Conservation (phyloP, 37 sponge, comb jelly and placozoan genomes). For the Chondrosia reniformis region DNA sequence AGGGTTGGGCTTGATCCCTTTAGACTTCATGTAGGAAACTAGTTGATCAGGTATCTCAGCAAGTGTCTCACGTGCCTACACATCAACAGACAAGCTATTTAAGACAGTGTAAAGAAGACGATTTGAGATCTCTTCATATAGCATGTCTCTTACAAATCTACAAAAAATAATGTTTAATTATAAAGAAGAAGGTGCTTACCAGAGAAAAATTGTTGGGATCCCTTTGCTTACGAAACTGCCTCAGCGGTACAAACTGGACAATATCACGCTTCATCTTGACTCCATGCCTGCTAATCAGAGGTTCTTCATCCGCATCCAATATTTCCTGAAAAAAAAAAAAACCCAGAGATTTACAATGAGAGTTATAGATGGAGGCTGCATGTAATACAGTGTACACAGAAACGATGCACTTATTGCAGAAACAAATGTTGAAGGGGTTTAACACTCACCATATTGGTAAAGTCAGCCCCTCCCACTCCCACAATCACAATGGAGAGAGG, state of each 20-base stretch:
- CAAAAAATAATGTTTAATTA: too few species aligned
- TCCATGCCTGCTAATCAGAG: constrained; percentile 55
- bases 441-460: constrained; percentile 74
- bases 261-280: constrained; percentile 79
- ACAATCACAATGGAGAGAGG: constrained; percentile 94
- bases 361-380: too few species aligned
- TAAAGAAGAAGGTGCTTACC: constrained; percentile 43
- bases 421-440: not conserved
- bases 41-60: constrained; percentile 87
- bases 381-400: not conserved
- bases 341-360: not conserved
- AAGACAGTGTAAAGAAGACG: too few species aligned
- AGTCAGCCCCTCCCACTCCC: constrained; percentile 88
- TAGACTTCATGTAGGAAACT: constrained; percentile 58
- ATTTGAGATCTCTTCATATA: too few species aligned
- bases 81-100: too few species aligned
- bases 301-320: constrained; percentile 85
- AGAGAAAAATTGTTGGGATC: constrained; percentile 63
- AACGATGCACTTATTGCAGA: not conserved
- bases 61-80: constrained; percentile 83
- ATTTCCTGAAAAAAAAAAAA: constrained; percentile 37
- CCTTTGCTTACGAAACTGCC: constrained; percentile 40
- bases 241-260: constrained; percentile 89
- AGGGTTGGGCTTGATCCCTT: constrained; percentile 70
- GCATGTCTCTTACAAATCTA: too few species aligned